Conservation (phyloP, 1,140 invertebrate genomes). For the Maconellicoccus hirsutus region DNA sequence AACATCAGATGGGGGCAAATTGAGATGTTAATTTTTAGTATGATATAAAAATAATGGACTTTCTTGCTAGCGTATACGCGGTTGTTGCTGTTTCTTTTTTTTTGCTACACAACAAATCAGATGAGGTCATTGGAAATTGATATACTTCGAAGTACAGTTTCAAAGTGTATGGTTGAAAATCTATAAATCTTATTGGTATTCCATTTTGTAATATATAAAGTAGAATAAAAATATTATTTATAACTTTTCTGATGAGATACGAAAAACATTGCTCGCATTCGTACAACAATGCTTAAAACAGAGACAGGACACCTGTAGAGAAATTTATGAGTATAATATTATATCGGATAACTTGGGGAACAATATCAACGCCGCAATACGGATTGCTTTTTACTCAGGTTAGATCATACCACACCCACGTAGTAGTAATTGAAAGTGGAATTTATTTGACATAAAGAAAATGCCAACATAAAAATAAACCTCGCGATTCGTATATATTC, state of each 20-base stretch:
- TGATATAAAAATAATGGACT: too few species aligned
- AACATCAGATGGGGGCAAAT: too few species aligned
- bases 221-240: slow-evolving; percentile 20
- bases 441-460: slow-evolving; percentile 20
- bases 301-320: slow-evolving; percentile 19
- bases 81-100: too few species aligned
- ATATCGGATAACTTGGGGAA: slow-evolving; percentile 18
- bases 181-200: slow-evolving; percentile 11
- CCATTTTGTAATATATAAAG: neutral
- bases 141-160: neutral
- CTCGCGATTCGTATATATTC: neutral
- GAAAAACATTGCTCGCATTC: slow-evolving; percentile 13
- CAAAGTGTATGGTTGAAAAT: neutral
- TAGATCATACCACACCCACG: slow-evolving; percentile 20
- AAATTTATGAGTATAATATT: slow-evolving; percentile 21
- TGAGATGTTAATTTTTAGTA: too few species aligned
- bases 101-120: neutral
- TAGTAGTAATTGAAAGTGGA: slow-evolving; percentile 15
- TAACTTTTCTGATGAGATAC: slow-evolving; percentile 18
- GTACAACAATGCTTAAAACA: slow-evolving; percentile 17
- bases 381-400: slow-evolving; percentile 8
- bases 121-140: neutral
- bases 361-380: slow-evolving; percentile 17
- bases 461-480: slow-evolving; percentile 15
- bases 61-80: too few species aligned